Percentiles rank a stretch among this genome's conserved stretches.
These are phyloP conservation scores for Eriosoma lanigerum DNA, from an alignment of 1,140 invertebrate genomes.

Conservation along the genomic window DNA sequence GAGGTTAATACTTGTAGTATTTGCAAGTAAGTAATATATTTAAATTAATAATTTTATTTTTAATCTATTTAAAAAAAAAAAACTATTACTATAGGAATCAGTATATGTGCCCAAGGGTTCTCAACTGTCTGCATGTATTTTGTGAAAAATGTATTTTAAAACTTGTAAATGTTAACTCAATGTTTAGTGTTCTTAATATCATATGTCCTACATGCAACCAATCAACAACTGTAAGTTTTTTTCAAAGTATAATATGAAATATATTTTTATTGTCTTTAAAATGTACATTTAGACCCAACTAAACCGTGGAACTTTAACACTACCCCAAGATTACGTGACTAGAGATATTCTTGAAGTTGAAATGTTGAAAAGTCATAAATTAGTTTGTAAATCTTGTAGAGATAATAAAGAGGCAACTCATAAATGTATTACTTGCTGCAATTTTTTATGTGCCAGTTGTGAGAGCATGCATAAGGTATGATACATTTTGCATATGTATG, in stretches of 20 bases:
- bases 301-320: constrained; percentile 70
- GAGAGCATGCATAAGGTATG: constrained; percentile 81
- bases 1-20: constrained; percentile 41
- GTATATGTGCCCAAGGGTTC: constrained; percentile 78
- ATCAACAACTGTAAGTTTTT: constrained; percentile 68
- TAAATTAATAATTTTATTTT: constrained; percentile 35
- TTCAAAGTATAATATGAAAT: constrained; percentile 32
- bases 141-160: constrained; percentile 86
- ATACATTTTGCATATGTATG: neutral
- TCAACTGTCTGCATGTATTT: constrained; percentile 90
- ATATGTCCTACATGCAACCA: constrained; percentile 81
- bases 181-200: constrained; percentile 60
- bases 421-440: constrained; percentile 88
- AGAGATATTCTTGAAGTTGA: constrained; percentile 84
- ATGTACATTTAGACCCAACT: constrained; percentile 58
- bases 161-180: constrained; percentile 65
- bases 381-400: constrained; percentile 85
- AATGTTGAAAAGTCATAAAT: constrained; percentile 72
- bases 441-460: constrained; percentile 89
- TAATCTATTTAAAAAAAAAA: neutral
- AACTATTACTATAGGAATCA: constrained; percentile 54
- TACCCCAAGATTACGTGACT: constrained; percentile 80
- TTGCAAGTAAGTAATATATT: constrained; percentile 48
- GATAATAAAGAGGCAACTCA: constrained; percentile 87
- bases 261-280: constrained; percentile 40